phyloP scores from a whole-genome alignment of 2,888 invertebrate species.

The Exephanes ischioxanthus region DNA sequence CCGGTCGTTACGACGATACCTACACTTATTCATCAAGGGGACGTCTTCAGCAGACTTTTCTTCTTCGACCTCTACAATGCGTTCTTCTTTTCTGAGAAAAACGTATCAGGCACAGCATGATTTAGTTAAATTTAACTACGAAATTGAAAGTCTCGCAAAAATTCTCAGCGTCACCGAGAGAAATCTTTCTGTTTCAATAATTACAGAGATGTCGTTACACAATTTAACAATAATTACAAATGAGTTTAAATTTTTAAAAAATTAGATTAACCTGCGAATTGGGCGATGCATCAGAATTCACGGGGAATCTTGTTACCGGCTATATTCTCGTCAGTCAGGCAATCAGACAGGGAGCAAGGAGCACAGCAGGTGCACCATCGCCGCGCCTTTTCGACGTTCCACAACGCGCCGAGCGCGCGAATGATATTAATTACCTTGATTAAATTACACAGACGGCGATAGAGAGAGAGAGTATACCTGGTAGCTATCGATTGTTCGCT shows the following conservation, averaged over 20 bases:
- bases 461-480: slow-evolving; percentile 67
- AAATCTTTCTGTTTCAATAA: too few species aligned
- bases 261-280: neutral
- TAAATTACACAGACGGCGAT: slow-evolving; percentile 77
- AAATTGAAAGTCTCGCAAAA: too few species aligned
- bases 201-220: too few species aligned
- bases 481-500: slow-evolving; percentile 82
- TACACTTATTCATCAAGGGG: neutral
- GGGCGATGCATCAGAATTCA: neutral
- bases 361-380: slow-evolving; percentile 51
- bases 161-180: too few species aligned
- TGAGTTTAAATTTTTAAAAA: neutral
- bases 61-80: neutral
- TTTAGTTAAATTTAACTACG: too few species aligned
- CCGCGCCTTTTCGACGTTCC: slow-evolving; percentile 68
- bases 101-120: too few species aligned
- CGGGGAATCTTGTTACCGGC: slow-evolving; percentile 17
- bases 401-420: slow-evolving; percentile 66
- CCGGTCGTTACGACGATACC: slow-evolving; percentile 40
- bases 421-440: slow-evolving; percentile 79
- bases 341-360: slow-evolving; percentile 19
- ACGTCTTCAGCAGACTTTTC: neutral
- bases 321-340: slow-evolving; percentile 9
- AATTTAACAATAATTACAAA: too few species aligned
- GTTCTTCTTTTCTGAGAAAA: neutral